Conservation (phyloP, 2,113 vertebrate genomes). For the Lepus europaeus region DNA sequence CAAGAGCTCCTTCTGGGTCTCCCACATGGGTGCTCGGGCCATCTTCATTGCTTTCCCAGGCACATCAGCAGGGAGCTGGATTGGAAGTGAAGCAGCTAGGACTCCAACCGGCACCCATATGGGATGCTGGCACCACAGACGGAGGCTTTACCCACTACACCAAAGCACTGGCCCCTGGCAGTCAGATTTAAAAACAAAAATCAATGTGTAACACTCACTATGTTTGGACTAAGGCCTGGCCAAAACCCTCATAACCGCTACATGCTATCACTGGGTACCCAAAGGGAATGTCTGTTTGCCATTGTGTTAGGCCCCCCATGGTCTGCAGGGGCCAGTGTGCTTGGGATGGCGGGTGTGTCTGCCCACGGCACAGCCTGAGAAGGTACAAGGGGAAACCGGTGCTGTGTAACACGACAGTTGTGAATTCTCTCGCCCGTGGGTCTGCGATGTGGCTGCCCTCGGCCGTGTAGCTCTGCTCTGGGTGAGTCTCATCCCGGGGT, state of each 20-base stretch:
- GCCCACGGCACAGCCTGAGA: background rate
- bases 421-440: fast-evolving
- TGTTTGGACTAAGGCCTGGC: no score
- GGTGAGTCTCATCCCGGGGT: background rate
- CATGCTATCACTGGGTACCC: fast-evolving
- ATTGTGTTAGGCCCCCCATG: no score
- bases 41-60: no score
- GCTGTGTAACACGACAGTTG: fast-evolving
- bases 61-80: no score
- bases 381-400: background rate
- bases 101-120: no score
- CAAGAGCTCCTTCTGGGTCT: no score
- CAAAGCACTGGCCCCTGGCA: background rate
- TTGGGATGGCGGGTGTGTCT: background rate
- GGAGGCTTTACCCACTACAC: no score
- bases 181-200: background rate
- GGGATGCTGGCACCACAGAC: no score
- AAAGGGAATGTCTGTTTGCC: background rate
- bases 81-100: no score
- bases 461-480: background rate
- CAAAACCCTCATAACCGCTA: background rate
- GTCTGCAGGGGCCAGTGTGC: background rate
- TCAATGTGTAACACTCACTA: background rate
- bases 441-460: no score
- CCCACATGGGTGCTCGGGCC: no score